Percentiles rank a stretch among this genome's conserved stretches.
Evolutionary conservation across 2,888 invertebrate genomes (phyloP).

Genomic region (Pegoplata infirma): DNA sequence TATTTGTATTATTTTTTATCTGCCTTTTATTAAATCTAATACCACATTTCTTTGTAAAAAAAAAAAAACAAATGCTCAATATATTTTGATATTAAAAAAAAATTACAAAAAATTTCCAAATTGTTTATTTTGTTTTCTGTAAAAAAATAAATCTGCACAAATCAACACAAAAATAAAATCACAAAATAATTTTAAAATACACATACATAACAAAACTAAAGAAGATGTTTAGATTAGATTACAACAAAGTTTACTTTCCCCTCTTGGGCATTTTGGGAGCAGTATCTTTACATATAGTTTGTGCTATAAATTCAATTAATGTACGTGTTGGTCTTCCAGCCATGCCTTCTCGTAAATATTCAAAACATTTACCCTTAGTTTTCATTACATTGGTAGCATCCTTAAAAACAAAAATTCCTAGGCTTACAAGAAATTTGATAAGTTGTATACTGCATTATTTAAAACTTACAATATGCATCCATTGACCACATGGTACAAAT

Average conservation of each 20-base stretch:
- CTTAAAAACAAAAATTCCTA: constrained; percentile 67
- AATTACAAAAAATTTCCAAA: constrained; percentile 15
- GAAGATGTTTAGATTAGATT: background rate
- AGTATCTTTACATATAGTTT: constrained; percentile 78
- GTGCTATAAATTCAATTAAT: constrained; percentile 84
- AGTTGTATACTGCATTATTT: no score
- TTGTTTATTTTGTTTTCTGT: constrained; percentile 8
- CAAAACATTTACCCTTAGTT: constrained; percentile 82
- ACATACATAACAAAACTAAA: background rate
- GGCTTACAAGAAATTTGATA: no score
- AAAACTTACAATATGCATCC: constrained; percentile 85
- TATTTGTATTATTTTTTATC: constrained; percentile 44
- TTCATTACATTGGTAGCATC: constrained; percentile 87
- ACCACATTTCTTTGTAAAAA: background rate
- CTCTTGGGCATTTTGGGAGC: constrained; percentile 70
- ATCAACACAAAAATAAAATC: constrained; percentile 1
- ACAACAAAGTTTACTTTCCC: constrained; percentile 17
- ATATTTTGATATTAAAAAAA: constrained; percentile 10
- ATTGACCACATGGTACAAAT: constrained; percentile 84
- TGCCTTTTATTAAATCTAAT: constrained; percentile 38
- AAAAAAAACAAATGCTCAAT: background rate
- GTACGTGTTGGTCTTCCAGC: constrained; percentile 89
- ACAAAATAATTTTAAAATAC: constrained; percentile 43
- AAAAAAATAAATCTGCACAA: constrained; percentile 2
- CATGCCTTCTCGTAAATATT: constrained; percentile 83